Conservation (phyloP, 2,113 vertebrate species). For the Corydoras sp. region DNA sequence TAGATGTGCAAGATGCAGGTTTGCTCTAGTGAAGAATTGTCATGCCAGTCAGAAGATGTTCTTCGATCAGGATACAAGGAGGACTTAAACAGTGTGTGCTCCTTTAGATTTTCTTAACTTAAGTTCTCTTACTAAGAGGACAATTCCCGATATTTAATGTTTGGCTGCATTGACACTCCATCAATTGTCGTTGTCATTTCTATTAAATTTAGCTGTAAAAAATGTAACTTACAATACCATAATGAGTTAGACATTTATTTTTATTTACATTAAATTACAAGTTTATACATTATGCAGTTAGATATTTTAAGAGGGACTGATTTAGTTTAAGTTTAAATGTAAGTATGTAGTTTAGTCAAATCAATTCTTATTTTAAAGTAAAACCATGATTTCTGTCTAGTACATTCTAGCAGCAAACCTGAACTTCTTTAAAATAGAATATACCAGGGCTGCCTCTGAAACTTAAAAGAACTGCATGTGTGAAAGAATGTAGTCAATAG, state of each 20-base stretch:
- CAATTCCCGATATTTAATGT: background rate
- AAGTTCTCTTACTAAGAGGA: slow-evolving; percentile 1
- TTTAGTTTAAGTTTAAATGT: too few relatives aligned
- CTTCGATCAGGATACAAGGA: slow-evolving; percentile 17
- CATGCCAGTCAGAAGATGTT: slow-evolving; percentile 3
- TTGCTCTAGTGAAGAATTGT: slow-evolving; percentile 6
- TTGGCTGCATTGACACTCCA: background rate
- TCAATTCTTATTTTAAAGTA: too few relatives aligned
- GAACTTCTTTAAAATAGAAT: too few relatives aligned
- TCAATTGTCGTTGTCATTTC: background rate
- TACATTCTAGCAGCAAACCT: too few relatives aligned
- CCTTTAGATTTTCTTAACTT: slow-evolving; percentile 9
- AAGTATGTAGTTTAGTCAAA: too few relatives aligned
- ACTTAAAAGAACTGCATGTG: too few relatives aligned
- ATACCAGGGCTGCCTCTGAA: too few relatives aligned
- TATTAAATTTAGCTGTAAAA: slow-evolving; percentile 3
- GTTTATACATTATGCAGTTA: background rate
- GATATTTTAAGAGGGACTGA: background rate
- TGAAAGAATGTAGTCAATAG: too few relatives aligned
- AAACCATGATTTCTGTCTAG: too few relatives aligned
- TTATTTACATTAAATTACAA: background rate
- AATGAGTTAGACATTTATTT: background rate
- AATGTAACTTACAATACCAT: background rate
- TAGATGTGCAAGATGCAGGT: slow-evolving; percentile 6
- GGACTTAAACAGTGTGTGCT: background rate